Percentiles rank a stretch among this genome's conserved stretches.
phyloP scores from a whole-genome alignment of 2,113 vertebrate species.

The Apteryx owenii region DNA sequence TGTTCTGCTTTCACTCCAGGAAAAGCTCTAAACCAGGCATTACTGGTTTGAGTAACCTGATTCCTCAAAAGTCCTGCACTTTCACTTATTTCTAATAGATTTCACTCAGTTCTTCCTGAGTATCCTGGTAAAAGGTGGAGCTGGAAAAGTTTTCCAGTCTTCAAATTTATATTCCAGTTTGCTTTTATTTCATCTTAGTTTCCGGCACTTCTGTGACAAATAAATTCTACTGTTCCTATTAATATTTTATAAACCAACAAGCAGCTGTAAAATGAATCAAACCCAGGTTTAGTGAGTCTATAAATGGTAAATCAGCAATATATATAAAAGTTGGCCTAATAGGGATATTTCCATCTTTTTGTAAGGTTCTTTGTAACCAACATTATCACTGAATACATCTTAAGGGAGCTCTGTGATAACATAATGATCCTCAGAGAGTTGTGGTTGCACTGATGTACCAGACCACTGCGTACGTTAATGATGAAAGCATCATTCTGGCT shows the following conservation, averaged over 20 bases:
- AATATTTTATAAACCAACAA: constrained; percentile 21
- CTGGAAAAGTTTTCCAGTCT: not conserved
- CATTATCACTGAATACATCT: not conserved
- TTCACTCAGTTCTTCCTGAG: not conserved
- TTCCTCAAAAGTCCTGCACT: not conserved
- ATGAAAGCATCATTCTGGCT: not conserved
- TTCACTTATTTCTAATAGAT: not conserved
- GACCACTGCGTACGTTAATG: not conserved
- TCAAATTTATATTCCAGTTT: not conserved
- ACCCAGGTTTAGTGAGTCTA: not conserved
- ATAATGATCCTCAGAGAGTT: not conserved
- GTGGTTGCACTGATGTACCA: not conserved
- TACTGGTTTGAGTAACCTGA: not conserved
- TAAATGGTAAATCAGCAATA: not conserved
- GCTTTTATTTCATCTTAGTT: not conserved
- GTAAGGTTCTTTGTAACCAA: not conserved
- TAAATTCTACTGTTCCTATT: not conserved
- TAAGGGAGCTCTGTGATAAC: not conserved
- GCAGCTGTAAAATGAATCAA: not conserved
- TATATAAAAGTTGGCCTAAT: not conserved
- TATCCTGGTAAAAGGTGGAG: not conserved
- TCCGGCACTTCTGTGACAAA: not conserved
- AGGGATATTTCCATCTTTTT: not conserved
- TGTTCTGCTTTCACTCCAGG: not conserved
- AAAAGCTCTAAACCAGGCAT: not conserved